A percentile compares a stretch with the other conserved stretches of the same genome.
Conservation (phyloP, 2,888 invertebrate species). For the Drosophila phalerata region DNA sequence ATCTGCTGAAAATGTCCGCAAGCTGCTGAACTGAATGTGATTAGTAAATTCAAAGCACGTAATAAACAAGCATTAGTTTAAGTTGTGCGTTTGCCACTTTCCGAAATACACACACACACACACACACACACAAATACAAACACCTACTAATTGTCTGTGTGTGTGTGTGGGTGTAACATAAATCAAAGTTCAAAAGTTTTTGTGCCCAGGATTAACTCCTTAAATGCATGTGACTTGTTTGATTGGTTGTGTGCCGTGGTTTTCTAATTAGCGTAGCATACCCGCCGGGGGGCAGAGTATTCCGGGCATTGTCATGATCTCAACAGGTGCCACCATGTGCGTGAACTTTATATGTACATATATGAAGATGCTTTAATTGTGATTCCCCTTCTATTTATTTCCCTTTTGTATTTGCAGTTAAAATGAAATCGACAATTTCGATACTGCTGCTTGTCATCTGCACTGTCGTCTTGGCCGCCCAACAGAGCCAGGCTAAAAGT, state of each 20-base stretch:
- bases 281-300: constrained; percentile 53
- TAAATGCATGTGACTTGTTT: constrained; percentile 64
- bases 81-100: constrained; percentile 57
- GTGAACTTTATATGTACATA: not conserved
- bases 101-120: constrained; percentile 18
- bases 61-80: constrained; percentile 65
- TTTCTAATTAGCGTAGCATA: constrained; percentile 69
- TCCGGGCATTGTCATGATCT: constrained; percentile 40
- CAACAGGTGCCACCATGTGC: constrained; percentile 61
- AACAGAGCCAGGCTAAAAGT: constrained; percentile 85
- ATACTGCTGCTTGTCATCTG: constrained; percentile 83
- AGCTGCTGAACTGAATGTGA: constrained; percentile 25
- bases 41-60: constrained; percentile 68
- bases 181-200: constrained; percentile 80
- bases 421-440: constrained; percentile 84
- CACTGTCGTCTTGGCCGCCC: constrained; percentile 83
- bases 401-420: constrained; percentile 65
- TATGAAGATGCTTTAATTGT: constrained; percentile 31
- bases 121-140: constrained; percentile 23
- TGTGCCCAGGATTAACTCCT: constrained; percentile 68
- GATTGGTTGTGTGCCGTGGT: constrained; percentile 47
- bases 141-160: constrained; percentile 54
- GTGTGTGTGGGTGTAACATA: constrained; percentile 58
- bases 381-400: constrained; percentile 15
- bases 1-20: constrained; percentile 30